Evolutionary conservation across 2,797 vertebrate species (phyloP), one percentile per base, ranked within the genome.

Genomic region (Danio jaintianensis): DNA sequence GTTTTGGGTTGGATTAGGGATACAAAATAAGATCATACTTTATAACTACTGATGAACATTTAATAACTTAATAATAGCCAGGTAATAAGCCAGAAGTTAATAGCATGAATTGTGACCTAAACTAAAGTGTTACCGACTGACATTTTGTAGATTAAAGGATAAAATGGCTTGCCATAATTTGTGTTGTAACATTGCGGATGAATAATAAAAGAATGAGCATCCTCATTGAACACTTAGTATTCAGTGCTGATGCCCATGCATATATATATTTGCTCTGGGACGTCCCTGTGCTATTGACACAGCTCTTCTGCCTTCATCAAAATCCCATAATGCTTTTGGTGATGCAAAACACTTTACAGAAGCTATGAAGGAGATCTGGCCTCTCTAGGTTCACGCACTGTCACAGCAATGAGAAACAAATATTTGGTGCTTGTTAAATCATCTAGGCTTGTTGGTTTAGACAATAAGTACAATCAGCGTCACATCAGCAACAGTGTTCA

Each of bases 251-350:
- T 38, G 16, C 75, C 78, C 68, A 73, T 82, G 81, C 50, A 82
- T 78, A 67, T 18, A 71, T 79, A 79, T 79, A 79, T 62, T 79
- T 79, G 77, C 67, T 43, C 18, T 62, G 77, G 77, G 77, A 79
- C 29, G 48, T 79, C 77, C 67, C 77, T 43, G 9, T 52, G 77
- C 77, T 79, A 71, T 53, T 79, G 77, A 79, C 77, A 79, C 58
- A 79, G 67, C 77, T 70, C 66, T 79, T 79, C 67, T 70, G 43
- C 77, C 22, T 56, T 69, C 78, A 85, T 78, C 53, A 61, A 68
- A 75, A 83, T 78, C 63, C 75, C 56, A 52, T 55, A 69, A 81
- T 50, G 38, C 63, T 76, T 64, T 81, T 80, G 82, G 77, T 74
- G 77, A 80, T 77, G 63, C 40, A 80, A 80, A 85, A 58, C 7